These are phyloP conservation scores for Graphium colonna DNA, from an alignment of 2,888 invertebrate genomes.

Conservation along the genomic window DNA sequence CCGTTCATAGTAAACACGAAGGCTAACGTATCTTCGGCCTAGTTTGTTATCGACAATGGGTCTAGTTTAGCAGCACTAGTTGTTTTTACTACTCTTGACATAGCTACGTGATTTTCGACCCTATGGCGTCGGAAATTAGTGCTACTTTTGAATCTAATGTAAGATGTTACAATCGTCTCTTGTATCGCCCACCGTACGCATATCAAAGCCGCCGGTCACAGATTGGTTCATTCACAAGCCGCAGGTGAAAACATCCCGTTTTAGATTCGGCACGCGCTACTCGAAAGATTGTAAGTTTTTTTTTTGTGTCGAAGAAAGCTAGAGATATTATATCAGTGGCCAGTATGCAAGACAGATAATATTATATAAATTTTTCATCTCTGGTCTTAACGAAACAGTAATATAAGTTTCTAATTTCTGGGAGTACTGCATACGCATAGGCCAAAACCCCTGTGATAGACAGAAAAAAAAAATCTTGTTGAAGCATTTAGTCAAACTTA, in stretches of 20 bases:
- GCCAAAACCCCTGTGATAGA: too few relatives aligned
- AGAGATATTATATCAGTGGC: slow-evolving; percentile 26
- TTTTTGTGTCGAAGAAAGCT: slow-evolving; percentile 36
- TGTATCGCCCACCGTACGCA: slow-evolving; percentile 30
- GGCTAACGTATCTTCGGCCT: slow-evolving; percentile 10
- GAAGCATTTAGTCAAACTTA: too few relatives aligned
- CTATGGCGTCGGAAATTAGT: background rate
- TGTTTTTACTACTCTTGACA: slow-evolving; percentile 2
- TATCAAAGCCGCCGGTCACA: slow-evolving; percentile 44
- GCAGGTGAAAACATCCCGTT: slow-evolving; percentile 69
- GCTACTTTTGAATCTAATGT: slow-evolving; percentile 3
- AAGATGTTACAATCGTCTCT: slow-evolving; percentile 8
- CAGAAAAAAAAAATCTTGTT: too few relatives aligned
- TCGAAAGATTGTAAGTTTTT: slow-evolving; percentile 57
- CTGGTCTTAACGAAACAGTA: slow-evolving; percentile 42
- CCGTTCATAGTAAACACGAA: slow-evolving; percentile 6
- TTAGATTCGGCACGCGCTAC: slow-evolving; percentile 71
- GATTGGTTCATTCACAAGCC: slow-evolving; percentile 56
- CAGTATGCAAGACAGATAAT: slow-evolving; percentile 35
- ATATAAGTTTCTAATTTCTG: too few relatives aligned
- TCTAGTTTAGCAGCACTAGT: slow-evolving; percentile 16
- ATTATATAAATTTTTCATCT: slow-evolving; percentile 31
- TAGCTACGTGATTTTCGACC: background rate
- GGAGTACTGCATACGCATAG: too few relatives aligned
- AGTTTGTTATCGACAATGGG: slow-evolving; percentile 25